Conservation (phyloP, 2,888 invertebrate species). For the Drosophila lutescens region DNA sequence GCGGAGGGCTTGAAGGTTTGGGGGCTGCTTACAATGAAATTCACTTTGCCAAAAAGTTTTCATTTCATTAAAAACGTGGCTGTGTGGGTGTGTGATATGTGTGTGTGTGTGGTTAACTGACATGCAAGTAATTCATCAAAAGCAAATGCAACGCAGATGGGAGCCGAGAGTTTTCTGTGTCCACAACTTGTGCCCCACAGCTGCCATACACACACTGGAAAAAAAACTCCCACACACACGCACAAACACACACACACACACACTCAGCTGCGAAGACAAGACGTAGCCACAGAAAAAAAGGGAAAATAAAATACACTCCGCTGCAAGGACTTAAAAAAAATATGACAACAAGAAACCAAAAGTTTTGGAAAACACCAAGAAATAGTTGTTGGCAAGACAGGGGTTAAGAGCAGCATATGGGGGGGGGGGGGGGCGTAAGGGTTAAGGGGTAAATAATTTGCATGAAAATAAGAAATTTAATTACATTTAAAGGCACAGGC, state of each 20-base stretch:
- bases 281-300: too few species aligned
- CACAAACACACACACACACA: background rate
- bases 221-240: background rate
- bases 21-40: conserved; percentile 75
- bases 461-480: conserved; percentile 36
- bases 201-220: conserved; percentile 13
- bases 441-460: conserved; percentile 36
- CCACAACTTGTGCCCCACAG: conserved; percentile 40
- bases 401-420: too few species aligned
- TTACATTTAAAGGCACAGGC: conserved; percentile 12
- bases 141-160: conserved; percentile 61
- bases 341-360: conserved; percentile 7
- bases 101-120: conserved; percentile 67
- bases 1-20: conserved; percentile 20
- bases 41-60: conserved; percentile 81
- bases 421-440: background rate
- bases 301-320: background rate
- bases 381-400: background rate
- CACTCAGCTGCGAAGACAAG: conserved; percentile 4
- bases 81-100: conserved; percentile 20
- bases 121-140: conserved; percentile 79
- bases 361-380: conserved; percentile 23
- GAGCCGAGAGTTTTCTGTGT: conserved; percentile 38
- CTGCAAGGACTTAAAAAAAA: conserved; percentile 38
- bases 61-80: conserved; percentile 75